Evolutionary conservation across 1,140 invertebrate species (phyloP).

Genomic region (Nebria ingens): DNA sequence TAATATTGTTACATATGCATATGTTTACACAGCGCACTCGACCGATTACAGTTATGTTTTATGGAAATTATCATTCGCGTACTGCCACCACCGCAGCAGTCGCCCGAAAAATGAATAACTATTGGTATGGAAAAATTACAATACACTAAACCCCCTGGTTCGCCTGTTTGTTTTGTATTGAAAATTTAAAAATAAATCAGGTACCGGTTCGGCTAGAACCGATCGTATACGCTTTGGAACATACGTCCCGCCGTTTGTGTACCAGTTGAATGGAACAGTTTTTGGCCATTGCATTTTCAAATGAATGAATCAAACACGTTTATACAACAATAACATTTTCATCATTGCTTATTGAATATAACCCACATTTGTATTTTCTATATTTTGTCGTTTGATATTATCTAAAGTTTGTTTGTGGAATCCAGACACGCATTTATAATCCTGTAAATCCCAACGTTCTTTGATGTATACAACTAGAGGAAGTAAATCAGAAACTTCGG

Average conservation of each 20-base stretch:
- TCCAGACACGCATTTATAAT: too few species aligned
- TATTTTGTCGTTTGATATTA: too few species aligned
- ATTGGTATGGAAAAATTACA: conserved; percentile 5
- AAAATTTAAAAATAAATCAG: conserved; percentile 6
- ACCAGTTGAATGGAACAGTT: background rate
- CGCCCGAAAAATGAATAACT: too few species aligned
- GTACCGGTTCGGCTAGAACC: background rate
- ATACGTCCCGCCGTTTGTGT: background rate
- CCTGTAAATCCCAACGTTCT: too few species aligned
- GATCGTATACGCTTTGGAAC: too few species aligned
- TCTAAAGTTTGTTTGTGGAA: too few species aligned
- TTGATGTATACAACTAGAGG: too few species aligned
- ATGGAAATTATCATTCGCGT: conserved; percentile 4
- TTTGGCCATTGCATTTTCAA: background rate
- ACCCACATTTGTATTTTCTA: too few species aligned
- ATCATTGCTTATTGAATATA: background rate
- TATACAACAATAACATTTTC: background rate
- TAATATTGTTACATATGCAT: conserved; percentile 9
- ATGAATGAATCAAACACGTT: background rate
- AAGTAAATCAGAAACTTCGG: too few species aligned
- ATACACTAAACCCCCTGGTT: background rate
- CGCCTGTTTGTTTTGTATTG: background rate
- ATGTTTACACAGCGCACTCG: conserved; percentile 2
- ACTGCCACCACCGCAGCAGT: too few species aligned
- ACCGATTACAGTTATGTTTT: conserved; percentile 8